phyloP scores from a whole-genome alignment of 2,888 invertebrate genomes.

The Pemphredon lugubris region DNA sequence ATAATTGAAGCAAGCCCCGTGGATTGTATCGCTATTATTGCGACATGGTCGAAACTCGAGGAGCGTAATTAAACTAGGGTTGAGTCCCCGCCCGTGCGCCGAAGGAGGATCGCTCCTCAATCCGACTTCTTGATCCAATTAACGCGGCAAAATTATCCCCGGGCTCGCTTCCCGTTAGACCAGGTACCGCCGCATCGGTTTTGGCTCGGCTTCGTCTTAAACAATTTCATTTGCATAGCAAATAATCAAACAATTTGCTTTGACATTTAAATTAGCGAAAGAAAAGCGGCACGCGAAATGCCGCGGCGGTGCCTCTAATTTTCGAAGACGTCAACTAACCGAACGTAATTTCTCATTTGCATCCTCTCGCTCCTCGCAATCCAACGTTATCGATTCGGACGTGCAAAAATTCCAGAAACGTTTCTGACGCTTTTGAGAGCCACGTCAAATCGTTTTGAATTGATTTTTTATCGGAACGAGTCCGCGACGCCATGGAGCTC shows the following conservation, averaged over 20 bases:
- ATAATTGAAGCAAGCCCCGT: conserved; percentile 52
- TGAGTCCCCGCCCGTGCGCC: conserved; percentile 54
- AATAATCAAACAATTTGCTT: conserved; percentile 80
- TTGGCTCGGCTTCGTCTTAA: conserved; percentile 71
- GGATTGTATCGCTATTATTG: conserved; percentile 70
- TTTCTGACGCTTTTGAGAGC: too few species aligned
- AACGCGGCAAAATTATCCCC: conserved; percentile 78
- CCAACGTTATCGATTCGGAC: background rate
- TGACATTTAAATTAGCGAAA: conserved; percentile 78
- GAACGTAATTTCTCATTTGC: conserved; percentile 70
- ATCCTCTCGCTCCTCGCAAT: conserved; percentile 23
- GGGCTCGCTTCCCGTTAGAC: conserved; percentile 57
- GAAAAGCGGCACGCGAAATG: conserved; percentile 56
- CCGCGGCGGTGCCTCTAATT: conserved; percentile 70
- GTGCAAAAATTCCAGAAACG: too few species aligned
- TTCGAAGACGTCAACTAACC: conserved; percentile 69
- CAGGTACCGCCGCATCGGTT: conserved; percentile 56
- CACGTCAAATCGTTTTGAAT: too few species aligned
- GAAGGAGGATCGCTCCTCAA: conserved; percentile 75
- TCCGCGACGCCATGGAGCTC: too few species aligned
- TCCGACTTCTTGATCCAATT: conserved; percentile 80
- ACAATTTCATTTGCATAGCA: conserved; percentile 80
- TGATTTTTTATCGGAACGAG: too few species aligned
- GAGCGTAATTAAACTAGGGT: conserved; percentile 78
- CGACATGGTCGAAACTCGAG: conserved; percentile 70